Conservation (phyloP, 2,888 invertebrate genomes). For the Scotopteryx bipunctaria region DNA sequence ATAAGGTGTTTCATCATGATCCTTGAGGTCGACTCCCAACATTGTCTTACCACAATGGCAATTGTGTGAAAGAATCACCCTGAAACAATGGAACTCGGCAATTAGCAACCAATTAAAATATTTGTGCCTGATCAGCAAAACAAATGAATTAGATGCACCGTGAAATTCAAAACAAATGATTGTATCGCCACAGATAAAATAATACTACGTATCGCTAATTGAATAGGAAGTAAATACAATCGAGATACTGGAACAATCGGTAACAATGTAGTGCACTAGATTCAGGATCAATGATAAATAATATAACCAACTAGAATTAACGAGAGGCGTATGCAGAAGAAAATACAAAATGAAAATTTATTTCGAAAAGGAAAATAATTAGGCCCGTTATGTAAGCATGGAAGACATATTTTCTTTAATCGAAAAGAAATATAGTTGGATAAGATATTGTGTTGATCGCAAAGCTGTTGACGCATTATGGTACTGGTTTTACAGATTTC, state of each 20-base stretch:
- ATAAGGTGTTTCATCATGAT: conserved; percentile 59
- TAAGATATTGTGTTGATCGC: too few relatives aligned
- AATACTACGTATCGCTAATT: too few relatives aligned
- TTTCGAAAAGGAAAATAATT: too few relatives aligned
- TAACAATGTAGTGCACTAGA: conserved; percentile 20
- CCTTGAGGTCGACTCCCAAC: conserved; percentile 79
- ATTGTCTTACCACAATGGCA: conserved; percentile 78
- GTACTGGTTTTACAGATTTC: too few relatives aligned
- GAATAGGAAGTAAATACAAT: conserved; percentile 29
- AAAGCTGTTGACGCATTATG: too few relatives aligned
- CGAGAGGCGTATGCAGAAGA: not conserved
- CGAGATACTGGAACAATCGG: conserved; percentile 21
- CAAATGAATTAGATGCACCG: conserved; percentile 51
- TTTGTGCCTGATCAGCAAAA: conserved; percentile 61
- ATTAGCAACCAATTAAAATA: conserved; percentile 79
- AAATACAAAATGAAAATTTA: not conserved
- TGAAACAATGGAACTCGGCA: conserved; percentile 73
- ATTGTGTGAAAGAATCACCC: conserved; percentile 77
- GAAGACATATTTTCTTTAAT: too few relatives aligned
- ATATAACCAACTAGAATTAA: conserved; percentile 8
- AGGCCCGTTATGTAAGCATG: too few relatives aligned
- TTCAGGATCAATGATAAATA: conserved; percentile 13
- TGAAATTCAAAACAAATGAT: conserved; percentile 44
- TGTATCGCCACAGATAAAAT: too few relatives aligned
- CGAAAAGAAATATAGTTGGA: too few relatives aligned